Conservation (phyloP, 1,140 invertebrate species). For the Zeugodacus cucurbitae region DNA sequence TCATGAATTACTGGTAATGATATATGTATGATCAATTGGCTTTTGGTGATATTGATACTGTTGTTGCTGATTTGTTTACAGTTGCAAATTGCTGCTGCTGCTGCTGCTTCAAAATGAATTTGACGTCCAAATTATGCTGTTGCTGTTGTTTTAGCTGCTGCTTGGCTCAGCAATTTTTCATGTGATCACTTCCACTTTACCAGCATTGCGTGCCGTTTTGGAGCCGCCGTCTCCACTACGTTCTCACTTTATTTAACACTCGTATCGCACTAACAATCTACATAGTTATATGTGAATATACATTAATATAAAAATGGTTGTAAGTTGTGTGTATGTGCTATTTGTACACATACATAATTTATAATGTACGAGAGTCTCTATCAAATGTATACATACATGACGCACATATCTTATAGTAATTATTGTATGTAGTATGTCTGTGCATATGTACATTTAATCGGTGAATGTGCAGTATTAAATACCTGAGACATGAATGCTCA, state of each 20-base stretch:
- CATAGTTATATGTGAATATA: not conserved
- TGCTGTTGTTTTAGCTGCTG: constrained; percentile 31
- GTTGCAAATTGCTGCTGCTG: not conserved
- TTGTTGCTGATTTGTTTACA: not conserved
- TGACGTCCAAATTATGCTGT: constrained; percentile 4
- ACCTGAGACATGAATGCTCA: not conserved
- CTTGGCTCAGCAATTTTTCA: constrained; percentile 27
- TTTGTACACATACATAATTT: not conserved
- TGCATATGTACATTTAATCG: not conserved
- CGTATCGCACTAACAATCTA: not conserved
- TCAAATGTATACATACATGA: not conserved
- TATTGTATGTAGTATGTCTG: too few species aligned
- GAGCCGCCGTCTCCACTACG: not conserved
- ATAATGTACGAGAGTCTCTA: not conserved
- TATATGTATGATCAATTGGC: not conserved
- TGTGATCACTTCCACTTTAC: constrained; percentile 12
- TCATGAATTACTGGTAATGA: not conserved
- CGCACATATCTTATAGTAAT: too few species aligned
- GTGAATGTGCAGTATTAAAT: not conserved
- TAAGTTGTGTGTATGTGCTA: not conserved
- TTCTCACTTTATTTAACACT: not conserved
- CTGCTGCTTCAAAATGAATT: not conserved
- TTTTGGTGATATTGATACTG: not conserved
- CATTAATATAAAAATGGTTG: not conserved
- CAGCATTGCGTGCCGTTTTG: constrained; percentile 32